A percentile compares a stretch with the other conserved stretches of the same genome.
Conservation (phyloP, 2,113 vertebrate species). For the Malaclemys terrapin region DNA sequence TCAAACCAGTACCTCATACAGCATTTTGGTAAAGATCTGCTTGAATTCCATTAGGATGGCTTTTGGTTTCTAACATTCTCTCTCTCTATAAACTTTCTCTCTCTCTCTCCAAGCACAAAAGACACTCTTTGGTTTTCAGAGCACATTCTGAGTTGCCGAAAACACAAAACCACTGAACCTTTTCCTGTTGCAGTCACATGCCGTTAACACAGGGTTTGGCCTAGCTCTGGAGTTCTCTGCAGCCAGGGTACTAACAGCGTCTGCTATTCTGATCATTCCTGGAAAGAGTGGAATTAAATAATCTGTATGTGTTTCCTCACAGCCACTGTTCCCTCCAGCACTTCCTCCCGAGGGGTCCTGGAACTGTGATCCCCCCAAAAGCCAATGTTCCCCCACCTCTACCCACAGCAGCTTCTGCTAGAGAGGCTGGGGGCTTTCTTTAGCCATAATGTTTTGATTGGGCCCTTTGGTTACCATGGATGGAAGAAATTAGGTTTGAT, state of each 20-base stretch:
- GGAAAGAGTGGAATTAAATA: not conserved
- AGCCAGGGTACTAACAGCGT: not conserved
- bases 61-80: not conserved
- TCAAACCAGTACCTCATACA: not conserved
- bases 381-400: not conserved
- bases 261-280: not conserved
- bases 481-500: not conserved
- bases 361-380: not conserved
- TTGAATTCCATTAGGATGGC: constrained; percentile 63
- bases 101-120: rapidly evolving
- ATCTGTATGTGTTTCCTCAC: not conserved
- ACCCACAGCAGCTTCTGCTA: not conserved
- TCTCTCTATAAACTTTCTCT: not conserved
- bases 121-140: not conserved
- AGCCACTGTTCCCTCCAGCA: not conserved
- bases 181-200: not conserved
- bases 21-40: not conserved
- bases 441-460: not conserved
- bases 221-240: not conserved
- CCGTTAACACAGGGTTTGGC: not conserved
- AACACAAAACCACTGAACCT: not conserved
- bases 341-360: not conserved
- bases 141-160: not conserved
- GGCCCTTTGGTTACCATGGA: not conserved
- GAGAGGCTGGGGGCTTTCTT: not conserved